Conservation (phyloP, 2,113 vertebrate genomes). For the Isichthys henryi region DNA sequence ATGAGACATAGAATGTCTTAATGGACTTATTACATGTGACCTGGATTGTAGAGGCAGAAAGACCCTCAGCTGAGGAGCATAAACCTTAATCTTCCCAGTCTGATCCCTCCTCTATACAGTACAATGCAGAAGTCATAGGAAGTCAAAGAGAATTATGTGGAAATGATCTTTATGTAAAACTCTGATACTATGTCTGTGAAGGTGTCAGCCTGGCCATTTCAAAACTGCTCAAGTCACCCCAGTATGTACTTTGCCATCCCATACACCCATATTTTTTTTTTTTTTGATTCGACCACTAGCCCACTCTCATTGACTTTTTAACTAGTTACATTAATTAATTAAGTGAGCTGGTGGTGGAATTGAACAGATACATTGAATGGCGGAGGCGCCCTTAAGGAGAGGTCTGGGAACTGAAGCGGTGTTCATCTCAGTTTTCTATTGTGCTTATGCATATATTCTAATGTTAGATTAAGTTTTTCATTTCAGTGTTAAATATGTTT, state of each 20-base stretch:
- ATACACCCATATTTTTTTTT: neutral
- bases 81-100: neutral
- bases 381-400: neutral
- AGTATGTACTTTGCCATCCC: neutral
- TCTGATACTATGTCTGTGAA: neutral
- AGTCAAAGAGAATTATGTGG: neutral
- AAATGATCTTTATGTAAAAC: neutral
- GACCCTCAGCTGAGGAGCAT: neutral
- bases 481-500: neutral
- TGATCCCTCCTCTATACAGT: neutral
- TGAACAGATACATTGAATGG: neutral
- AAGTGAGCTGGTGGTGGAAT: neutral
- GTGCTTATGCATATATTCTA: neutral
- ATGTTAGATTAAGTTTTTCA: neutral
- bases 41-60: neutral
- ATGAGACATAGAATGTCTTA: neutral
- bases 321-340: neutral
- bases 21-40: neutral
- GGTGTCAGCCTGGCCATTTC: neutral
- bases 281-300: neutral
- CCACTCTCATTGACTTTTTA: neutral
- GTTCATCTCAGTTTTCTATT: neutral
- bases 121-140: neutral
- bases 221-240: neutral
- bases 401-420: neutral